A percentile compares a stretch with the other conserved stretches of the same genome.
Evolutionary conservation across 2,797 vertebrate genomes (phyloP).

Genomic region (Phalanger gymnotis): DNA sequence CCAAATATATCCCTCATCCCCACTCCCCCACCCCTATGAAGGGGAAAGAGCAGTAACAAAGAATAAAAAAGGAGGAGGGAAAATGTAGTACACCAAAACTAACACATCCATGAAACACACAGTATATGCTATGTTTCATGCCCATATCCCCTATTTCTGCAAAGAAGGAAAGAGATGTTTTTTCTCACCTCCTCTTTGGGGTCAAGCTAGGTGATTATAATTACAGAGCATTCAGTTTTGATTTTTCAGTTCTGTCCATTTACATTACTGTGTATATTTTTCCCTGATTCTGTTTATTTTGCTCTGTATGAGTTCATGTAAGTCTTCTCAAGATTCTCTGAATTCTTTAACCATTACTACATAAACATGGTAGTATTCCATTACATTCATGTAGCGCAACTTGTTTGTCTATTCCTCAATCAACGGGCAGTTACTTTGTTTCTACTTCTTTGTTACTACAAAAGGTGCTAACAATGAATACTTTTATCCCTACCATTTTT

Average conservation of each 20-base stretch:
- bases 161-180: not conserved
- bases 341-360: not conserved
- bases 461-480: not conserved
- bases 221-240: not conserved
- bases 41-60: not conserved
- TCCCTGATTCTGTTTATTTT: not conserved
- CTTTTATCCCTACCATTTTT: not conserved
- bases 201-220: not conserved
- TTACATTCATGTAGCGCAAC: not conserved
- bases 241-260: not conserved
- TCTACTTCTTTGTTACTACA: not conserved
- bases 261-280: not conserved
- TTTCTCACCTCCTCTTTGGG: not conserved
- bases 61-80: not conserved
- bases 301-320: not conserved
- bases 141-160: not conserved
- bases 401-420: not conserved
- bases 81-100: not conserved
- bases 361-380: not conserved
- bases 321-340: not conserved
- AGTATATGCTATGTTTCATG: not conserved
- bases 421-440: not conserved
- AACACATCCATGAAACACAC: not conserved
- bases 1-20: not conserved
- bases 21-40: not conserved